phyloP scores from a whole-genome alignment of 2,113 vertebrate genomes.

The Sebastes fasciatus region DNA sequence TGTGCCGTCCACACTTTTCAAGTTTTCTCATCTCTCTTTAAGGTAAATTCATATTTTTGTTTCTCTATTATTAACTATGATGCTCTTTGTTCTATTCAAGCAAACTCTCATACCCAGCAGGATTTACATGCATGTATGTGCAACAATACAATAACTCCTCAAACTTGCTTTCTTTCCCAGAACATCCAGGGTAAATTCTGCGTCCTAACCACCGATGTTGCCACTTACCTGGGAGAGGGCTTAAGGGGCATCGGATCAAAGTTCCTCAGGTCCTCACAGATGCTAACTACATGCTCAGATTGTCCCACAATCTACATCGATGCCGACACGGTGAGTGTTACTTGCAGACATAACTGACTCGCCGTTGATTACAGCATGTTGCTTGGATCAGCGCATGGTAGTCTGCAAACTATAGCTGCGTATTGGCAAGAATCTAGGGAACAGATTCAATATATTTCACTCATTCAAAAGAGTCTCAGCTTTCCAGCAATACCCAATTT shows the following conservation, averaged over 20 bases:
- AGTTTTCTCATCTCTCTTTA: constrained; percentile 97
- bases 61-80: not conserved
- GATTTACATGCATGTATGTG: not conserved
- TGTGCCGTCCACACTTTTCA: constrained; percentile 98
- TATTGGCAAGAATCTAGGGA: no score
- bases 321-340: constrained; percentile 93
- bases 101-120: not conserved
- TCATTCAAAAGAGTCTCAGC: no score
- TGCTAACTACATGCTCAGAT: constrained; percentile 95
- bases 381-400: not conserved
- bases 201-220: constrained; percentile 94
- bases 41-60: constrained; percentile 81
- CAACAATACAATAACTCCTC: constrained; percentile 1
- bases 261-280: constrained; percentile 96
- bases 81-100: not conserved
- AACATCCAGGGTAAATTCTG: constrained; percentile 98
- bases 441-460: no score
- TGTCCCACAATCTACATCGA: constrained; percentile 97
- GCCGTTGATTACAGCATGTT: not conserved
- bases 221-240: constrained; percentile 94
- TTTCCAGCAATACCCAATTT: no score
- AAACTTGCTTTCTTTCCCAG: constrained; percentile 75
- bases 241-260: constrained; percentile 96
- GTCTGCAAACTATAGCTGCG: not conserved
- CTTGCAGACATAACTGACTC: not conserved